Evolutionary conservation across 1,140 invertebrate genomes (phyloP), one percentile per base, ranked within the genome.

Genomic region (Camponotus vicinus): DNA sequence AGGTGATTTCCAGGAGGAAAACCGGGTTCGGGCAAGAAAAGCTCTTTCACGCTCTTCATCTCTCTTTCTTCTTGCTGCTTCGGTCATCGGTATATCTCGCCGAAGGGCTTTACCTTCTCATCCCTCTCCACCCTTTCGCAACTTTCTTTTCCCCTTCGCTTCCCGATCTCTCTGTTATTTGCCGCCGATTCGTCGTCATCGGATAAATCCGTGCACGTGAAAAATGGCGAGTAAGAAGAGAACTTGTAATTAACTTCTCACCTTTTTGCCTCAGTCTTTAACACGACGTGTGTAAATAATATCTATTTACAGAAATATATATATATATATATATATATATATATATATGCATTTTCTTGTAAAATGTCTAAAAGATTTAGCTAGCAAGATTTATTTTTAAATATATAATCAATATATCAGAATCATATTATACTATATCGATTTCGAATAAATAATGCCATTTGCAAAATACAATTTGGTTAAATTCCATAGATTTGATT

Each of bases 201-300:
- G n/a, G 49, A 9, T 57, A 45, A 32, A 89, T 88, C 82, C 69
- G 69, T 32, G 32, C 21, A 49, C 59, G 66, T 67, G 77, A 63
- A 55, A 85, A 78, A 49, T 78, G 49, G 32, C 18, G 18, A 27
- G 85, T 66, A 78, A 86, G 86, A 78, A 61, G 59, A 86, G 76
- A 78, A 52, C 37, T 45, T 63, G 84, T 89, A 89, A 89, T 89
- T 89, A 89, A 89, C 84, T 73, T 86, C 42, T 49, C 66, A 73
- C 52, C 69, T 49, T 5, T n/a, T 59, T 37, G 66, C 4, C 32
- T 78, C 76, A 70, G 88, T 86, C 73, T 88, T 76, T 55, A 76
- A 64, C 55, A 40, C 9, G 55, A 42, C 67, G 57, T n/a, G 21
- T 15, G 8, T 57, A 40, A 7, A 6, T 45, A 34, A 63, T 75